Conservation (phyloP, 2,797 vertebrate genomes). For the Rhyacichthys aspro region DNA sequence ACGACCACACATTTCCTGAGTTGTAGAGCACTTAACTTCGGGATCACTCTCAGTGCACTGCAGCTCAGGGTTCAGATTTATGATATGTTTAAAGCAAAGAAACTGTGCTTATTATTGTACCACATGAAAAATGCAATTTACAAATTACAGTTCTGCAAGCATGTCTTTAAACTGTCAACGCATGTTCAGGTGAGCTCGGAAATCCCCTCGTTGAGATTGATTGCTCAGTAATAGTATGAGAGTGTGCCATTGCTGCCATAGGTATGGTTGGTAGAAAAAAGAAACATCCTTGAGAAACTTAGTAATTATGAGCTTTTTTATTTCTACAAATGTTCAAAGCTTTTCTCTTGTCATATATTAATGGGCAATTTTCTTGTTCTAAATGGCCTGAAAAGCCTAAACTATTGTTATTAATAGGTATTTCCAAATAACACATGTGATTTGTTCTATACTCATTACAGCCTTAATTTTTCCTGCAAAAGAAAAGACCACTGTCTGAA, state of each 20-base stretch:
- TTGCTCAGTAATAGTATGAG: too few relatives aligned
- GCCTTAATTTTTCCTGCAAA: background rate
- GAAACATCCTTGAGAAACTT: too few relatives aligned
- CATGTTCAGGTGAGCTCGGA: constrained; percentile 4
- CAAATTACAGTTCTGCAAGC: background rate
- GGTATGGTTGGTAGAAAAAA: too few relatives aligned
- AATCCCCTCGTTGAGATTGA: constrained; percentile 24
- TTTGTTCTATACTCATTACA: too few relatives aligned
- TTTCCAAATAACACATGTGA: too few relatives aligned
- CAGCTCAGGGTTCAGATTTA: constrained; percentile 16
- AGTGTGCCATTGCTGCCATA: constrained; percentile 4
- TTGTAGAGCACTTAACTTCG: constrained; percentile 11
- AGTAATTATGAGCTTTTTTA: too few relatives aligned
- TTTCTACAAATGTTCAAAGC: too few relatives aligned
- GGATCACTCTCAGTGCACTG: constrained; percentile 24
- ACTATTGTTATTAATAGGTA: too few relatives aligned
- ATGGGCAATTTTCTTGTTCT: too few relatives aligned
- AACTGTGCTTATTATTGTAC: background rate
- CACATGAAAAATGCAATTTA: constrained; percentile 1
- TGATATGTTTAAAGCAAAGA: constrained; percentile 20
- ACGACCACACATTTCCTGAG: constrained; percentile 62
- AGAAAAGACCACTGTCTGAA: too few relatives aligned
- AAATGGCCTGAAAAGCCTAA: too few relatives aligned
- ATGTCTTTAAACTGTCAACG: background rate
- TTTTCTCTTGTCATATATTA: too few relatives aligned